phyloP scores from a whole-genome alignment of 1,140 invertebrate genomes.

The Dreissena rostriformis region DNA sequence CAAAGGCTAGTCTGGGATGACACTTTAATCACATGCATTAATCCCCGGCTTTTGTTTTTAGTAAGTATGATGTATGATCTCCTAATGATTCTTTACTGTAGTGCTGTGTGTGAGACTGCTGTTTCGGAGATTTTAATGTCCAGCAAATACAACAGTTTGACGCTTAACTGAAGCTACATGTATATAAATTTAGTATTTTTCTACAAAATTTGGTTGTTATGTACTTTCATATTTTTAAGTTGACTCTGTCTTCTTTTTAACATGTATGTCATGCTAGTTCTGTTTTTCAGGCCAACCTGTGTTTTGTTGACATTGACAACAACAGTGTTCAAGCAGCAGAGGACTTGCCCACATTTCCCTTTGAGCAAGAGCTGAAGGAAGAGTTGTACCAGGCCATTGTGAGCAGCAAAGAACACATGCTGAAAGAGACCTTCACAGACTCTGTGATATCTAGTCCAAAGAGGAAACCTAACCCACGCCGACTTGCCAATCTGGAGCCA shows the following conservation, averaged over 20 bases:
- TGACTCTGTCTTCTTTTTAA: not conserved
- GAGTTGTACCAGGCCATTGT: slow-evolving; percentile 92
- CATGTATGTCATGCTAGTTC: too few relatives aligned
- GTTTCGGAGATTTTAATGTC: not conserved
- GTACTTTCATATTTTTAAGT: not conserved
- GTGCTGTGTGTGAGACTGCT: not conserved
- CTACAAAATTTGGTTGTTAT: not conserved
- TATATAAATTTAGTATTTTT: not conserved
- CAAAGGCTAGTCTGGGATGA: too few relatives aligned
- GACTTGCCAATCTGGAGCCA: slow-evolving; percentile 28
- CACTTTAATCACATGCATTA: too few relatives aligned
- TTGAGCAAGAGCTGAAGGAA: slow-evolving; percentile 91
- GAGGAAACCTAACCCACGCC: slow-evolving; percentile 55
- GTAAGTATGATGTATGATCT: too few relatives aligned
- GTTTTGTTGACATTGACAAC: slow-evolving; percentile 97
- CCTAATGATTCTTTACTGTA: not conserved
- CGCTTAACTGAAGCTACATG: too few relatives aligned
- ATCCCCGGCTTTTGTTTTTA: too few relatives aligned
- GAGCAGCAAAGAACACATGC: slow-evolving; percentile 83
- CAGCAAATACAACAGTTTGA: not conserved
- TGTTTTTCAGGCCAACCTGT: slow-evolving; percentile 84
- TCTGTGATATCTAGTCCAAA: slow-evolving; percentile 56
- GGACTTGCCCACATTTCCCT: slow-evolving; percentile 96
- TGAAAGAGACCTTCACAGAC: slow-evolving; percentile 57
- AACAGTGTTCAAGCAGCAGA: slow-evolving; percentile 96